Base-by-base conservation (phyloP, 1,140 invertebrate species). In the Heliothis subflexa region DNA sequence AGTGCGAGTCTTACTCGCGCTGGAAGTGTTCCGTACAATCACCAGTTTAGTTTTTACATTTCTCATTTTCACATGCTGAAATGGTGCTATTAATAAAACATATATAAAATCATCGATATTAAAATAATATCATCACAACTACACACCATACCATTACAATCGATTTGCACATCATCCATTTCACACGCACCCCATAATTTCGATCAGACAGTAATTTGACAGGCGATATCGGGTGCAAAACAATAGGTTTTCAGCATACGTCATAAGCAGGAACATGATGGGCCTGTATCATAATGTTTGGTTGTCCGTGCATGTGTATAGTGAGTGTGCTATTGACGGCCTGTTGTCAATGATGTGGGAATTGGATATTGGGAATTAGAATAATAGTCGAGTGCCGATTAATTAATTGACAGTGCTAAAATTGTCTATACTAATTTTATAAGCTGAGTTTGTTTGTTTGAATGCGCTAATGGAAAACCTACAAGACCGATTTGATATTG, bases 251-350 rank as follows among this genome's bases (percentile, higher is more conserved):
- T 66, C 50, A 40, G 28, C 68, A 70, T 40, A 52, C 49, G 50
- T 71, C 68, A 71, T 52, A 2, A 2, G 18, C 68, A 71, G 50
- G 0, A 25, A 3, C 50, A 71, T 49, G 18, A 49, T 81, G 78
- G 62, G 68, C 74, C 79, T 78, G 50, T 55, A 16, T 33, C 49
- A 54, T 49, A 66, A 52, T 68, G 14, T 70, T 70, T 52, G 66
- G 47, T 50, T 28, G 47, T 0, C 45, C 13, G 45, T 62, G 61
- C 33, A 16, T 62, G 33, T 33, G 13, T n/a, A 12, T 45, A 11
- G 0, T 62, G 33, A 62, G 25, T 45, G 59, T 50, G 21, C 14
- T 28, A 70, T 70, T 50, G 21, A 68, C 12, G 0, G 66, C 47
- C 11, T 25, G 4, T 18, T 11, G 16, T 55, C 0, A n/a, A 18